These are phyloP conservation scores for Drosophila funebris DNA, from an alignment of 1,140 invertebrate species.

Conservation along the genomic window DNA sequence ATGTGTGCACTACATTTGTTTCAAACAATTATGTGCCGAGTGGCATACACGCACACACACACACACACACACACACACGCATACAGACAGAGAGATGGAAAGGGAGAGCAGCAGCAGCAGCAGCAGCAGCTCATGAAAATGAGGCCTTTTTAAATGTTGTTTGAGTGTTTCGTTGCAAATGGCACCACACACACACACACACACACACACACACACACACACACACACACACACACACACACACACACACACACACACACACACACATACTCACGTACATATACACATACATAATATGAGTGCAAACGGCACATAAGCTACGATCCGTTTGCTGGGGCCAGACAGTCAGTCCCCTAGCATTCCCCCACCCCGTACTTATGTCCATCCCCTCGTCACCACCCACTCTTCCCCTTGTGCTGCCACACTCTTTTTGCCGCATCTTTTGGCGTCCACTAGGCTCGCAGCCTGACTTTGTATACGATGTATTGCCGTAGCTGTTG, in stretches of 20 bases:
- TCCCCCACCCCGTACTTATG: not conserved
- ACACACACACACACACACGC: not conserved
- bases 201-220: not conserved
- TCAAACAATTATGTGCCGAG: constrained; percentile 78
- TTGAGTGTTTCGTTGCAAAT: constrained; percentile 76
- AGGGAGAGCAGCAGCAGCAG: not conserved
- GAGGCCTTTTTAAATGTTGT: constrained; percentile 80
- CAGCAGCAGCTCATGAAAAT: constrained; percentile 70
- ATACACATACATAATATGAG: constrained; percentile 31
- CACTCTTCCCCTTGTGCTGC: not conserved
- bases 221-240: not conserved
- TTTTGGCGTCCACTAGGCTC: constrained; percentile 23
- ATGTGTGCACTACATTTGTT: constrained; percentile 72
- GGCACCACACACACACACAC: constrained; percentile 36
- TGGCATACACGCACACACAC: constrained; percentile 35
- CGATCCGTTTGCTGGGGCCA: constrained; percentile 34
- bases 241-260: constrained; percentile 5
- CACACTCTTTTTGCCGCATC: not conserved
- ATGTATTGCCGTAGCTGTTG: constrained; percentile 57
- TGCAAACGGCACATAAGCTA: constrained; percentile 65
- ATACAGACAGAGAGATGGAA: not conserved
- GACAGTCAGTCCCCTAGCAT: constrained; percentile 31
- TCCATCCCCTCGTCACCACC: not conserved
- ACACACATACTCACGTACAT: not conserved
- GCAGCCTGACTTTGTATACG: not conserved